Conservation (phyloP, 2,888 invertebrate species). For the Germaria angustata region DNA sequence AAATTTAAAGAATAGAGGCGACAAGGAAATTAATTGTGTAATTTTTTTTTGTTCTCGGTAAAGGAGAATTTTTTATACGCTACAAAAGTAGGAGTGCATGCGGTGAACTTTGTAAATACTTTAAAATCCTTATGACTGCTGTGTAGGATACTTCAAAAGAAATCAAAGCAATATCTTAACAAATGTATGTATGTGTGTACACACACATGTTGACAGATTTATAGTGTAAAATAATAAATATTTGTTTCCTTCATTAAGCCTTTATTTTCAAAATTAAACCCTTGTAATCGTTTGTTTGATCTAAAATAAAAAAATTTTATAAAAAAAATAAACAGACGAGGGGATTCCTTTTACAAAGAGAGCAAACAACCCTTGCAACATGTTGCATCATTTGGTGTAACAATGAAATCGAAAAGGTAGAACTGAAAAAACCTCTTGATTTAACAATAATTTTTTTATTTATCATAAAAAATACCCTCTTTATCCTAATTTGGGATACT, state of each 20-base stretch:
- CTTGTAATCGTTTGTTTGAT: slow-evolving; percentile 27
- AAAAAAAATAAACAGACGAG: slow-evolving; percentile 1
- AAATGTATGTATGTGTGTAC: background rate
- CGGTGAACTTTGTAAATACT: too few relatives aligned
- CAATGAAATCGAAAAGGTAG: slow-evolving; percentile 13
- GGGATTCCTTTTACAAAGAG: slow-evolving; percentile 18
- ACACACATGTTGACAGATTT: slow-evolving; percentile 34
- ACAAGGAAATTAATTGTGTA: background rate
- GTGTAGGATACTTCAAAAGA: background rate
- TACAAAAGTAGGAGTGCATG: background rate
- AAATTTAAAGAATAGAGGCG: background rate
- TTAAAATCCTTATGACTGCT: background rate
- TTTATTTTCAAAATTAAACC: slow-evolving; percentile 18
- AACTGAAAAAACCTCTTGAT: slow-evolving; percentile 19
- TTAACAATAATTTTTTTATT: slow-evolving; percentile 25
- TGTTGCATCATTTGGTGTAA: slow-evolving; percentile 40
- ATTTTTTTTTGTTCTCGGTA: background rate
- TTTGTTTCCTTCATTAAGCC: slow-evolving; percentile 16
- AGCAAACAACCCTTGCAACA: slow-evolving; percentile 42
- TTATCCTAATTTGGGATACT: slow-evolving; percentile 64
- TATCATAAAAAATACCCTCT: slow-evolving; percentile 50
- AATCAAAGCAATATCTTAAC: background rate
- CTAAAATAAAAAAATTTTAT: slow-evolving; percentile 1
- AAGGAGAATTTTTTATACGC: background rate
- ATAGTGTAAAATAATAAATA: slow-evolving; percentile 28